A percentile compares a stretch with the other conserved stretches of the same genome.
These are phyloP conservation scores for Daboia siamensis DNA, from an alignment of 2,113 vertebrate species.

Conservation along the genomic window DNA sequence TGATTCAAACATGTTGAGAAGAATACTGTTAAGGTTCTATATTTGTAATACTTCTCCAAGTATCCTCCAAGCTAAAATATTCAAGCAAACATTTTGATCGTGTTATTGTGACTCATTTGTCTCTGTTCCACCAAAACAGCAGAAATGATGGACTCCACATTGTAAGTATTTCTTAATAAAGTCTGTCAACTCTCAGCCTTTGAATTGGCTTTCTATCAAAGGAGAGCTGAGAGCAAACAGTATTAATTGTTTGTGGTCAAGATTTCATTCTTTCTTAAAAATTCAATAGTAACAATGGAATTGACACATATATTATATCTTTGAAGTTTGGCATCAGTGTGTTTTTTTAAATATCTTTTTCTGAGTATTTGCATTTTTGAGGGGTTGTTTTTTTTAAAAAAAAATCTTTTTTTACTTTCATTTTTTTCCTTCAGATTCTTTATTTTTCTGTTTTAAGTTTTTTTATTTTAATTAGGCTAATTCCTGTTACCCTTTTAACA, in stretches of 20 bases:
- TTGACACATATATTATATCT: background rate
- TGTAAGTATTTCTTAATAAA: constrained; percentile 18
- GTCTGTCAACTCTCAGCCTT: background rate
- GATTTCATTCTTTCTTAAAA: background rate
- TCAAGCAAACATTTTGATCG: background rate
- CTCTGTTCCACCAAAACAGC: constrained; percentile 43
- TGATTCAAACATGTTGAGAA: background rate
- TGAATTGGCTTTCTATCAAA: background rate
- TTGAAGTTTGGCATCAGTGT: background rate
- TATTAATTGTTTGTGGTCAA: background rate
- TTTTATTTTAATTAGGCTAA: background rate
- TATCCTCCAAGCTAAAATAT: background rate
- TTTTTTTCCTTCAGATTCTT: background rate
- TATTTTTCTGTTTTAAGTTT: background rate
- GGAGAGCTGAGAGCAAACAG: background rate
- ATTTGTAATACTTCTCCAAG: background rate
- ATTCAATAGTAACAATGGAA: background rate
- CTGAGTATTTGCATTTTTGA: background rate
- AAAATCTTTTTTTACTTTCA: background rate
- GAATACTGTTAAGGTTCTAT: background rate
- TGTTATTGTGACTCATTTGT: constrained; percentile 42
- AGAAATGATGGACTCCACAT: constrained; percentile 12
- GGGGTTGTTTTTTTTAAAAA: too few species aligned
- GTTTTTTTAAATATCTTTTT: background rate
- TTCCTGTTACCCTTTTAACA: background rate